Base-by-base conservation (phyloP, 1,140 invertebrate genomes). In the Diuraphis noxia region DNA sequence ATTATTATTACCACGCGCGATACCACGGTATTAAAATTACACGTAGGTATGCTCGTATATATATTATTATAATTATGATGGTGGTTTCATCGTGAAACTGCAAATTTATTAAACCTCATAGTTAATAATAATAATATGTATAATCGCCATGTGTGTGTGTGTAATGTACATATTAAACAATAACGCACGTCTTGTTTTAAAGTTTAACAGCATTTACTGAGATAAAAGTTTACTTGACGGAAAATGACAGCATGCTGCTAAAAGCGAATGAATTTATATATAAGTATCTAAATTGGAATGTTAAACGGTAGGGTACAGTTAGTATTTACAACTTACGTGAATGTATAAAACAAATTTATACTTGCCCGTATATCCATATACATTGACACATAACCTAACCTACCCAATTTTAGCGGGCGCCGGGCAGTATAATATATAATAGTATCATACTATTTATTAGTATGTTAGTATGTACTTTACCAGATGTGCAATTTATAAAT, bases 71-170 rank as follows among this genome's bases (percentile, higher is more conserved):
- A 41, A 30, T 82, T n/a, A 85, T 43, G n/a, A 86, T 52, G 34
- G 1, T 23, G 10, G 38, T 38, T 52, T 52, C 85, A 10, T 25
- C 34, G 85, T 13, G 34, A 52, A 38, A 87, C 21, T 23, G 43
- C 43, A 25, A 25, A 84, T 36, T 52, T 49, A 34, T 52, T 36
- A 72, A 36, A 85, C 38, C 25, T 43, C n/a, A n/a, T 8, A n/a
- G 30, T 19, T 43, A 85, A 85, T 41, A 85, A 85, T 85, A 85
- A 46, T 81, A 81, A 38, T 79, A 25, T n/a, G n/a, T 72, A n/a
- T 72, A 72, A 72, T 72, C n/a, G 56, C 56, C 56, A 72, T 72
- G 6, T 17, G 17, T n/a, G 7, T 63, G 34, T 72, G 34, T 72
- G n/a, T 17, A n/a, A 63, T 63, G 13, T 72, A 7, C 9, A 63